phyloP scores from a whole-genome alignment of 2,113 vertebrate genomes.

The Silurus glanis region DNA sequence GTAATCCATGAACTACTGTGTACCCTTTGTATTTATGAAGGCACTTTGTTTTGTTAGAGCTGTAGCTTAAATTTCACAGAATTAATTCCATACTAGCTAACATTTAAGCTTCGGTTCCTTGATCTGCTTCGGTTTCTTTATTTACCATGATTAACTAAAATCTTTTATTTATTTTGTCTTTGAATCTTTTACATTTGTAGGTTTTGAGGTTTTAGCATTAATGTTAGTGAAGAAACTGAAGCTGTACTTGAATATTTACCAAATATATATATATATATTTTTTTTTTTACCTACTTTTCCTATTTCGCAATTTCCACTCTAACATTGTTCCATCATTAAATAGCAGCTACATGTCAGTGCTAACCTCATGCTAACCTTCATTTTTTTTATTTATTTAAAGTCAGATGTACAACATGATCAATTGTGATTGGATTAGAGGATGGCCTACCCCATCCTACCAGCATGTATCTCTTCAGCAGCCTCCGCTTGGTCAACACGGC shows the following conservation, averaged over 20 bases:
- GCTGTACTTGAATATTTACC: not conserved
- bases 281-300: not conserved
- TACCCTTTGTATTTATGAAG: not conserved
- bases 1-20: not conserved
- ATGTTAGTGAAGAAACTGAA: not conserved
- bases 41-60: not conserved
- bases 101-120: not conserved
- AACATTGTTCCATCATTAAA: not conserved
- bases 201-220: not conserved
- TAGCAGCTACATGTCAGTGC: not conserved
- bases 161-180: not conserved
- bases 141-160: not conserved
- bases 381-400: not conserved
- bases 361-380: not conserved
- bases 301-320: not conserved
- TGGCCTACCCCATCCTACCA: slow-evolving; percentile 91
- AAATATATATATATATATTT: no score
- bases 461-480: slow-evolving; percentile 82
- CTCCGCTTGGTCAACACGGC: slow-evolving; percentile 80
- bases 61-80: not conserved
- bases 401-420: not conserved
- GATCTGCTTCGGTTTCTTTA: not conserved
- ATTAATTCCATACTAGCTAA: not conserved
- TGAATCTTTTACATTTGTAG: not conserved
- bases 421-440: not conserved